Conservation (phyloP, 1,140 invertebrate species). For the Drosophila punjabiensis region DNA sequence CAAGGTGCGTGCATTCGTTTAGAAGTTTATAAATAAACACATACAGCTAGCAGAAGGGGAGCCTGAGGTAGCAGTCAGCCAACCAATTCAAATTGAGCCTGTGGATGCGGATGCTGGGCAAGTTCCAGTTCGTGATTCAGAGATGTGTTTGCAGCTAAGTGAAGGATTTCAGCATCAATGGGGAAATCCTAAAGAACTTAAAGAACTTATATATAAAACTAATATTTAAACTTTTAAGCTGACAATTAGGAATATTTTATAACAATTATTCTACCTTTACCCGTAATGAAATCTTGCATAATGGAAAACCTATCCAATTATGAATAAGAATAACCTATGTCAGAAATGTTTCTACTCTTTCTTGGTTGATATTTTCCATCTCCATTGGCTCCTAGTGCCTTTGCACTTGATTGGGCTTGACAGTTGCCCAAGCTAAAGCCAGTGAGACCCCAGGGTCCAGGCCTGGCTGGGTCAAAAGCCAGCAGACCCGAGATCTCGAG, state of each 20-base stretch:
- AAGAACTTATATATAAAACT: neutral
- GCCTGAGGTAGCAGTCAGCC: slow-evolving; percentile 27
- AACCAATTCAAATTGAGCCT: slow-evolving; percentile 26
- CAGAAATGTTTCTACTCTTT: neutral
- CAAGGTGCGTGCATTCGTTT: slow-evolving; percentile 79
- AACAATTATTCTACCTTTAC: too few species aligned
- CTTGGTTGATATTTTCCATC: slow-evolving; percentile 11
- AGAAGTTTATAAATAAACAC: slow-evolving; percentile 82
- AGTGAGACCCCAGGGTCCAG: slow-evolving; percentile 33
- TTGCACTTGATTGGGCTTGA: slow-evolving; percentile 79
- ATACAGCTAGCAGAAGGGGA: neutral
- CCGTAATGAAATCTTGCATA: neutral
- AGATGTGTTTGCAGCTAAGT: slow-evolving; percentile 5
- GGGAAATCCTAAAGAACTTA: neutral
- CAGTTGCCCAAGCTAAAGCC: slow-evolving; percentile 65
- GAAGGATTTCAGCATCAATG: neutral
- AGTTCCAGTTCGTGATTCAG: slow-evolving; percentile 25
- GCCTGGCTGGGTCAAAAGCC: slow-evolving; percentile 61
- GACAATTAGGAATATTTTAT: too few species aligned
- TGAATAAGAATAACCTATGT: neutral
- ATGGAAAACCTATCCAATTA: neutral
- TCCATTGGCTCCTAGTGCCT: slow-evolving; percentile 38
- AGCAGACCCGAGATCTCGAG: slow-evolving; percentile 36
- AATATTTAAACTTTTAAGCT: neutral
- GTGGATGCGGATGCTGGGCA: slow-evolving; percentile 4